These are phyloP conservation scores for Gobio gobio DNA, from an alignment of 2,113 vertebrate genomes.

Conservation along the genomic window DNA sequence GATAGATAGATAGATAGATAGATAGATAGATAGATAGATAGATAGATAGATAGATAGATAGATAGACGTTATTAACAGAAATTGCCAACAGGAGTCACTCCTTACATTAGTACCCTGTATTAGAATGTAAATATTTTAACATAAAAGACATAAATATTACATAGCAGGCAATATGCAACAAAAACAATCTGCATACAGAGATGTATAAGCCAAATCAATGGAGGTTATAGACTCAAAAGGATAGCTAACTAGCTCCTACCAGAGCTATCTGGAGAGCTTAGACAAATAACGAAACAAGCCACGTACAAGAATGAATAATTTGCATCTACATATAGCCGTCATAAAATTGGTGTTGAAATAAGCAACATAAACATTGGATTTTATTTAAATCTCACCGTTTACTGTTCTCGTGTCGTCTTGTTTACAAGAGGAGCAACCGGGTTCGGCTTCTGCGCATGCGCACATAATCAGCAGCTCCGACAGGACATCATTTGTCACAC, in stretches of 20 bases:
- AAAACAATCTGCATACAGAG: background rate
- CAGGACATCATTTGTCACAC: background rate
- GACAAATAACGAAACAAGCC: background rate
- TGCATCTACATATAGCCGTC: background rate
- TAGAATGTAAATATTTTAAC: background rate
- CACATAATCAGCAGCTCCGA: background rate
- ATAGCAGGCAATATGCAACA: background rate
- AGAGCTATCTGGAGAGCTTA: background rate
- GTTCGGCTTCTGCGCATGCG: background rate
- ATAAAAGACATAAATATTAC: background rate
- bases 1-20: background rate
- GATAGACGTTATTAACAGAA: background rate
- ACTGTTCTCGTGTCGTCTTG: background rate
- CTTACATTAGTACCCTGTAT: background rate
- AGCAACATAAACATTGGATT: background rate
- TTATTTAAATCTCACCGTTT: background rate
- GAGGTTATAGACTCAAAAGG: background rate
- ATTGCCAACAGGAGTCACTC: background rate
- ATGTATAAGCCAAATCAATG: background rate
- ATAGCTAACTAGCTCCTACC: background rate
- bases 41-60: background rate
- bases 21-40: background rate
- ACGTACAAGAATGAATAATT: background rate
- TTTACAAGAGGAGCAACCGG: slow-evolving; percentile 6
- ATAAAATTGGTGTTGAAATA: background rate